Conservation (phyloP, 1,140 invertebrate genomes). For the Rhysida immarginata region DNA sequence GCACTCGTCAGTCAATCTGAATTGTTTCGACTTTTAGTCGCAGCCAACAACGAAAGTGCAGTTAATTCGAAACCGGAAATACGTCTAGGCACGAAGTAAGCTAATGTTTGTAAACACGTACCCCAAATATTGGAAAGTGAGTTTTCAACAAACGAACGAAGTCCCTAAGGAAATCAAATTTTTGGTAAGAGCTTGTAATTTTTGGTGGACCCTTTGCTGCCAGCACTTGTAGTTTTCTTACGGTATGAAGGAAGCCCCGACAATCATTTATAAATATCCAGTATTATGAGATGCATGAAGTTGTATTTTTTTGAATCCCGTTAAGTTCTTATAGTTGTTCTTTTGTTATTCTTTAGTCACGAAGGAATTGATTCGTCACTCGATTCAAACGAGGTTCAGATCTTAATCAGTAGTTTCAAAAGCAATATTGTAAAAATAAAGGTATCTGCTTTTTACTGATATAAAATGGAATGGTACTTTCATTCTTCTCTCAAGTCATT, state of each 20-base stretch:
- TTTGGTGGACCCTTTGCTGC: too few species aligned
- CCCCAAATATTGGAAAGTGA: too few species aligned
- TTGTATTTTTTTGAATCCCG: constrained; percentile 5
- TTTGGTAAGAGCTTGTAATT: neutral
- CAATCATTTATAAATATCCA: neutral
- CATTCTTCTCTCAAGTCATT: neutral
- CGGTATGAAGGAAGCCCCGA: neutral
- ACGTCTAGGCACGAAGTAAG: too few species aligned
- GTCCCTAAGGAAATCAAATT: constrained; percentile 7
- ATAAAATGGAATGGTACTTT: neutral
- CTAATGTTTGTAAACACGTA: too few species aligned
- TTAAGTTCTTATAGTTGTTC: neutral
- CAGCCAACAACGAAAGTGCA: too few species aligned
- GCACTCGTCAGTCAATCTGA: too few species aligned
- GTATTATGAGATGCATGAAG: constrained; percentile 12
- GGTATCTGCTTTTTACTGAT: constrained; percentile 16
- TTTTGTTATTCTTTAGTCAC: constrained; percentile 35
- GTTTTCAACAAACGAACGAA: too few species aligned
- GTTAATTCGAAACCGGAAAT: too few species aligned
- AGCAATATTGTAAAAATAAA: constrained; percentile 81
- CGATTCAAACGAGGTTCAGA: constrained; percentile 40
- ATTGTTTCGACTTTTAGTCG: too few species aligned
- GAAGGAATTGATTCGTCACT: constrained; percentile 53
- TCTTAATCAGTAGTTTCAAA: constrained; percentile 72
- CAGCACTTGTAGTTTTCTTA: too few species aligned